A percentile compares a stretch with the other conserved stretches of the same genome.
Conservation (phyloP, 2,797 vertebrate genomes). For the Mormyrops attenuatus region DNA sequence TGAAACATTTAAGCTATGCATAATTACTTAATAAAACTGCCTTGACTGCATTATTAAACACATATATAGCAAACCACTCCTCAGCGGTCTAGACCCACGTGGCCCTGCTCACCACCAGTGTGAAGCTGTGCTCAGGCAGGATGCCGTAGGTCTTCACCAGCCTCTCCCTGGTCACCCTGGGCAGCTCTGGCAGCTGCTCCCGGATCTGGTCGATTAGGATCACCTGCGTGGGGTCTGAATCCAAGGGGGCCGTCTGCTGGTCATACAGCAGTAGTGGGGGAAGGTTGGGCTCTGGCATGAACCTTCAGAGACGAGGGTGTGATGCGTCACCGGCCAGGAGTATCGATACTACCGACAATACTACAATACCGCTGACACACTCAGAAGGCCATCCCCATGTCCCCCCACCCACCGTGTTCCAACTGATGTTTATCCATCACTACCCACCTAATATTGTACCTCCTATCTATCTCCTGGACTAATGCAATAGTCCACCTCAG, state of each 20-base stretch:
- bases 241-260: conserved; percentile 62
- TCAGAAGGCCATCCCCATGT: not conserved
- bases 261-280: conserved; percentile 85
- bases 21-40: not conserved
- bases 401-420: not conserved
- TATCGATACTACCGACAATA: not conserved
- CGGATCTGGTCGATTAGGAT: conserved; percentile 77
- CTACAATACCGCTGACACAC: not conserved
- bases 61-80: not conserved
- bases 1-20: not conserved
- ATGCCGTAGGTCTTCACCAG: conserved; percentile 75
- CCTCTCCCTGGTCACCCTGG: conserved; percentile 70
- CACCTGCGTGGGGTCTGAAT: conserved; percentile 62
- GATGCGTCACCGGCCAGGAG: not conserved
- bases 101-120: conserved; percentile 75
- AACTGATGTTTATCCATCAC: conserved; percentile 13
- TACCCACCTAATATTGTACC: not conserved
- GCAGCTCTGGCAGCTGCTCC: conserved; percentile 79
- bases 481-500: not conserved
- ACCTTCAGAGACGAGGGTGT: conserved; percentile 57
- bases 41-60: not conserved
- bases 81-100: not conserved
- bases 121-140: conserved; percentile 83
- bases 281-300: conserved; percentile 97
- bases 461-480: not conserved